Percentiles rank a stretch among this genome's conserved stretches.
Evolutionary conservation across 2,113 vertebrate species (phyloP).

Genomic region (Geothlypis trichas): DNA sequence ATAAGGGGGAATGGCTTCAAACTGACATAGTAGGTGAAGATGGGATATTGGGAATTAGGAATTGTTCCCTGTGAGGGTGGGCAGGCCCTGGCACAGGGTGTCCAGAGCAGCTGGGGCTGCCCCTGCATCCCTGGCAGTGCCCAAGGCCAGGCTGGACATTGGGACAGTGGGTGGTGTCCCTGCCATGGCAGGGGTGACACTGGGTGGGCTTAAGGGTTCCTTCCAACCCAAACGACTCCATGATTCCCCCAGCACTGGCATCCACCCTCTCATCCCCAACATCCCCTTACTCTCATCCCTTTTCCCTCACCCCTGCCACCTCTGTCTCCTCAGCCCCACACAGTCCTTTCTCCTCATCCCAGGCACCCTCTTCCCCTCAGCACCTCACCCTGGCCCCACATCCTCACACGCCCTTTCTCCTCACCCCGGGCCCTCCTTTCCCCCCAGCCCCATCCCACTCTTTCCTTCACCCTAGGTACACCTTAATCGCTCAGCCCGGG

Average conservation of each 20-base stretch:
- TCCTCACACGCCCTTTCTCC: neutral
- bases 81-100: neutral
- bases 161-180: neutral
- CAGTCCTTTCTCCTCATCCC: no score
- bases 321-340: neutral
- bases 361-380: no score
- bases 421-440: no score
- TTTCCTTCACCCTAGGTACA: no score
- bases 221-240: no score
- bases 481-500: fast-evolving
- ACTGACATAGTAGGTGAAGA: neutral
- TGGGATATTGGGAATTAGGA: fast-evolving
- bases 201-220: fast-evolving
- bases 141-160: neutral
- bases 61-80: neutral
- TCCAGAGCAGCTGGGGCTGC: neutral
- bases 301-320: neutral
- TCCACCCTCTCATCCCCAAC: no score
- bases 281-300: neutral
- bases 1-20: neutral
- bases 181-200: fast-evolving
- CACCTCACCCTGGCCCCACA: neutral
- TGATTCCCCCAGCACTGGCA: neutral
- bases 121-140: neutral
- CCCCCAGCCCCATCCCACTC: no score